phyloP scores from a whole-genome alignment of 35 echinoderm and acorn worm species.

The Apostichopus japonicus region DNA sequence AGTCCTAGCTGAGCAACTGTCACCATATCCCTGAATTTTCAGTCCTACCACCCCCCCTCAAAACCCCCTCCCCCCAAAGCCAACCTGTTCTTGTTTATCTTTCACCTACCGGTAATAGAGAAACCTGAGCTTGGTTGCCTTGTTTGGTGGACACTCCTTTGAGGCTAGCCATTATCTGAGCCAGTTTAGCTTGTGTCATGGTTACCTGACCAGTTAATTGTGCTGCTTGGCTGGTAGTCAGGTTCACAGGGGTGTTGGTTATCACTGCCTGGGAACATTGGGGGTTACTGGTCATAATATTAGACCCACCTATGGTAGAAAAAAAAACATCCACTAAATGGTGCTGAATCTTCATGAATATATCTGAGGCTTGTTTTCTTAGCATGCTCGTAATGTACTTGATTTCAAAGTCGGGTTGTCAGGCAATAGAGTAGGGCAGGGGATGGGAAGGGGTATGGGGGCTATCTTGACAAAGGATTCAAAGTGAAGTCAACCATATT shows the following conservation, averaged over 20 bases:
- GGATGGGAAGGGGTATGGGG: too few relatives aligned
- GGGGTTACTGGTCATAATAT: constrained; percentile 20
- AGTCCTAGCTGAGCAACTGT: too few relatives aligned
- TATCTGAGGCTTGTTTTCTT: too few relatives aligned
- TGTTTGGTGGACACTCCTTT: constrained; percentile 35
- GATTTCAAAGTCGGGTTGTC: too few relatives aligned
- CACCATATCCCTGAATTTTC: too few relatives aligned
- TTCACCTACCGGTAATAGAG: constrained; percentile 19
- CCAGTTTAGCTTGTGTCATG: constrained; percentile 33
- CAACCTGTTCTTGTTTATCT: background rate
- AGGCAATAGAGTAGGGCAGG: too few relatives aligned
- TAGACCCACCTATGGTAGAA: constrained; percentile 22
- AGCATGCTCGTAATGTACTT: too few relatives aligned
- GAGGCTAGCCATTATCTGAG: constrained; percentile 29
- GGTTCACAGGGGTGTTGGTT: constrained; percentile 36
- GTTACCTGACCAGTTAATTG: constrained; percentile 22
- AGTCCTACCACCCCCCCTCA: background rate
- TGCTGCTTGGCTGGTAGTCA: constrained; percentile 31
- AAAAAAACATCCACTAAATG: background rate
- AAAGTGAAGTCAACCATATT: too few relatives aligned
- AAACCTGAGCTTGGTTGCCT: constrained; percentile 23
- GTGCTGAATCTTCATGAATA: background rate
- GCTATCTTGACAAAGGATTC: too few relatives aligned
- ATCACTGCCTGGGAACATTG: constrained; percentile 30
- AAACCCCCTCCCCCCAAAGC: background rate